These are phyloP conservation scores for Magallana gigas DNA, from an alignment of 1,140 invertebrate genomes.

Conservation along the genomic window DNA sequence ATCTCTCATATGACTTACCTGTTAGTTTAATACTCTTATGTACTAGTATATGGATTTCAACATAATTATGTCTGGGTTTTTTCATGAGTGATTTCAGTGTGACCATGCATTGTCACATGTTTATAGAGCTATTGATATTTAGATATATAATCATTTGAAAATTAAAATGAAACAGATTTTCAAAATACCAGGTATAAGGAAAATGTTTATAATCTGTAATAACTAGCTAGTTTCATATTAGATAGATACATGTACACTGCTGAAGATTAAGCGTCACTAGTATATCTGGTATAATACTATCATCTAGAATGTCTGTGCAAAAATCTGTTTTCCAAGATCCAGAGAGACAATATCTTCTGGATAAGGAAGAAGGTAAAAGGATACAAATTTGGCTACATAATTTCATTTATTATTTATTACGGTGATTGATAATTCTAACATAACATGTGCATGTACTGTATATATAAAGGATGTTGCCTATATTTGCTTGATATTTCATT, in stretches of 20 bases:
- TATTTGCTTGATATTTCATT: too few relatives aligned
- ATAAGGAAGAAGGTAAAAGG: neutral
- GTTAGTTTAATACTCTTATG: neutral
- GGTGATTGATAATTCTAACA: too few relatives aligned
- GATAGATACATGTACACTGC: too few relatives aligned
- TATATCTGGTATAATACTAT: neutral
- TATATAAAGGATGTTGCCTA: too few relatives aligned
- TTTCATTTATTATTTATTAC: too few relatives aligned
- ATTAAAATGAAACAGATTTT: too few relatives aligned
- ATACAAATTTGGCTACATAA: too few relatives aligned
- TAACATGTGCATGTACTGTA: too few relatives aligned
- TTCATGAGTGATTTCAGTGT: neutral
- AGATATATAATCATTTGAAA: neutral
- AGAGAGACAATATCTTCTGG: slow-evolving; percentile 8
- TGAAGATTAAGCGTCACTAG: too few relatives aligned
- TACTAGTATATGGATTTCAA: neutral
- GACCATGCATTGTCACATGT: neutral
- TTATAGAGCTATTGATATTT: neutral
- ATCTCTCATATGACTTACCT: neutral
- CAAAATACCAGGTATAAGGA: too few relatives aligned
- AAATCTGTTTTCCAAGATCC: neutral
- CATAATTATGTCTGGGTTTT: neutral
- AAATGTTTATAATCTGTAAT: too few relatives aligned
- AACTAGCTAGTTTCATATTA: too few relatives aligned
- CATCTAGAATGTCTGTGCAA: neutral